These are phyloP conservation scores for Eleutherodactylus coqui DNA, from an alignment of 2,797 vertebrate genomes.

Conservation along the genomic window DNA sequence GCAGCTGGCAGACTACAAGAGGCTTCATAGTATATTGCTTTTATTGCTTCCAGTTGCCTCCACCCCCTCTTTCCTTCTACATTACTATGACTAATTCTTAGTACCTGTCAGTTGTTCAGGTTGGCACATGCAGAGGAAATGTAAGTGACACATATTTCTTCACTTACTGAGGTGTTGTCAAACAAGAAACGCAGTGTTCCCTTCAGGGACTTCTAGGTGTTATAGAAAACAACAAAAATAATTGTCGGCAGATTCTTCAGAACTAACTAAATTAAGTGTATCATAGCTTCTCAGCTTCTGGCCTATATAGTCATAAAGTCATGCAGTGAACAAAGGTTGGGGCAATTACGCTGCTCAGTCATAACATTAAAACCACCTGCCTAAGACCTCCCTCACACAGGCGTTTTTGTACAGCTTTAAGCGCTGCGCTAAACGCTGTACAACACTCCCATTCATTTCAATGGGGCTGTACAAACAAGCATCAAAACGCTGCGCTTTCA, in stretches of 20 bases:
- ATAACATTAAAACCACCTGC: no score
- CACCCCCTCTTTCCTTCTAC: neutral
- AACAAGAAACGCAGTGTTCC: neutral
- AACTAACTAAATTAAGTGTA: neutral
- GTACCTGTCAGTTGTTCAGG: neutral
- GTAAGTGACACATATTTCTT: slow-evolving; percentile 20
- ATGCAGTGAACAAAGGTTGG: neutral
- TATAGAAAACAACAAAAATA: neutral
- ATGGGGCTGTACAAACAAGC: no score
- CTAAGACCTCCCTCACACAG: no score
- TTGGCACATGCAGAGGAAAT: slow-evolving; percentile 19
- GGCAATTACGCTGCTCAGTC: no score
- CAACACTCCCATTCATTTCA: no score
- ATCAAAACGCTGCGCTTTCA: no score
- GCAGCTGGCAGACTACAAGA: neutral
- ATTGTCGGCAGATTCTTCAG: neutral
- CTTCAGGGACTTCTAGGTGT: neutral
- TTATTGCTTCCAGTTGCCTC: neutral
- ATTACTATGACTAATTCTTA: neutral
- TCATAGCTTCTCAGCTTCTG: neutral
- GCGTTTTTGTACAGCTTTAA: no score
- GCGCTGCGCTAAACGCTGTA: no score
- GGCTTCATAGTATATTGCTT: neutral
- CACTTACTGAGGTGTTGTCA: neutral
- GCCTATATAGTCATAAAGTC: neutral